phyloP scores from a whole-genome alignment of 2,888 invertebrate genomes.

The Podabrus alpinus region DNA sequence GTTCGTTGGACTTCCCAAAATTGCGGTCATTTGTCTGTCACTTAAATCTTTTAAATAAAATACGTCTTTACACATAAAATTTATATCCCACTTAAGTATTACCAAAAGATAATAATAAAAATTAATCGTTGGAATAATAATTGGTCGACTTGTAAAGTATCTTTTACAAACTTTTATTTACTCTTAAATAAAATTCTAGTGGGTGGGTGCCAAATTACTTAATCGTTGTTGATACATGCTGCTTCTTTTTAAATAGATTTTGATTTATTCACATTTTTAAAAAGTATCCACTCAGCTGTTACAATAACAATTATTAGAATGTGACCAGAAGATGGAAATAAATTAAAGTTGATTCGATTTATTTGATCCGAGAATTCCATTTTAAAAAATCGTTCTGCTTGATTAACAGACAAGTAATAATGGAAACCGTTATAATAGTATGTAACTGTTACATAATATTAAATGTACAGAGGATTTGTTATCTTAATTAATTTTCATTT shows the following conservation, averaged over 20 bases:
- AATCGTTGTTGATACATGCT: not conserved
- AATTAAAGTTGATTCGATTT: not conserved
- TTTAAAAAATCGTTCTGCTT: not conserved
- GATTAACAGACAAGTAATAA: not conserved
- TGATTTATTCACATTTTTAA: not conserved
- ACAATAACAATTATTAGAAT: not conserved
- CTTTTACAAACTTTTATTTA: not conserved
- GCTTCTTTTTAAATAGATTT: not conserved
- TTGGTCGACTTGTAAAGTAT: not conserved
- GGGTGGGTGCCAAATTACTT: not conserved
- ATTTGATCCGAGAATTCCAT: not conserved
- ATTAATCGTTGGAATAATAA: not conserved
- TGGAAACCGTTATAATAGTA: not conserved
- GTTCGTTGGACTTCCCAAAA: not conserved
- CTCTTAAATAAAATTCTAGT: not conserved
- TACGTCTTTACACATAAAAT: not conserved
- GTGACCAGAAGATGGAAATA: not conserved
- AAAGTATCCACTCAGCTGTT: not conserved
- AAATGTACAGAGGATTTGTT: not conserved
- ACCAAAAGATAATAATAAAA: not conserved
- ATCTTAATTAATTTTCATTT: not conserved
- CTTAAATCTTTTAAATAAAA: not conserved
- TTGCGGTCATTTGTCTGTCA: not conserved
- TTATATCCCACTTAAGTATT: not conserved
- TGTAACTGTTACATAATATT: not conserved